Conservation (phyloP, 2,888 invertebrate species). For the Hydropsyche betteni region DNA sequence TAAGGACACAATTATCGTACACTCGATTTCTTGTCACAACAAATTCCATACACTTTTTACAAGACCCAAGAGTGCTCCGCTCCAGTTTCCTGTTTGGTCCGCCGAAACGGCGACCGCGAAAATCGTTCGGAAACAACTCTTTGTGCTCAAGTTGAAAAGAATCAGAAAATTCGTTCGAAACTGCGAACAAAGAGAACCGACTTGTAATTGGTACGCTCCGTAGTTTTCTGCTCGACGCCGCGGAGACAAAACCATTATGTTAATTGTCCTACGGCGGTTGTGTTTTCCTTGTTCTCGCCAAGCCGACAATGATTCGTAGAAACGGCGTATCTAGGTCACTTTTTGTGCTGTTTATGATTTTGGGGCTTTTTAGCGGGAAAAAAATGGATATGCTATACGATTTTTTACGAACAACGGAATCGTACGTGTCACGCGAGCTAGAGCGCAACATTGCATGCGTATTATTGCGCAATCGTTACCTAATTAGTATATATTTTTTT, state of each 20-base stretch:
- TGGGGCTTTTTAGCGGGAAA: background rate
- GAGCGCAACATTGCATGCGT: background rate
- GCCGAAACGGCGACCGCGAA: too few species aligned
- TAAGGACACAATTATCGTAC: too few species aligned
- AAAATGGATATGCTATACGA: background rate
- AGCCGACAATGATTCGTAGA: background rate
- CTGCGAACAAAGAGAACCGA: too few species aligned
- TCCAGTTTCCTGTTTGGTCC: too few species aligned
- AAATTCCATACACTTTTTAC: slow-evolving; percentile 9
- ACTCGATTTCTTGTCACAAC: slow-evolving; percentile 1
- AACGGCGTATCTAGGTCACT: slow-evolving; percentile 8
- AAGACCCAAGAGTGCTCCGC: background rate
- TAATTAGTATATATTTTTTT: slow-evolving; percentile 5
- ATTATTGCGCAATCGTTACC: slow-evolving; percentile 14
- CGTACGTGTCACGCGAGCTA: slow-evolving; percentile 12
- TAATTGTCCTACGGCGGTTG: slow-evolving; percentile 7
- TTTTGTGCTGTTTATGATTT: slow-evolving; percentile 13
- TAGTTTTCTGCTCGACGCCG: background rate
- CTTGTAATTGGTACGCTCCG: too few species aligned
- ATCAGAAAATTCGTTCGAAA: too few species aligned
- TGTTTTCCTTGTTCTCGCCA: background rate
- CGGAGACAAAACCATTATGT: slow-evolving; percentile 10
- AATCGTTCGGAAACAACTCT: too few species aligned
- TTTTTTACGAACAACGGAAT: background rate
- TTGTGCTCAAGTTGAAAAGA: too few species aligned